Evolutionary conservation across 2,113 vertebrate species (phyloP).

Genomic region (Morphnarchus princeps): DNA sequence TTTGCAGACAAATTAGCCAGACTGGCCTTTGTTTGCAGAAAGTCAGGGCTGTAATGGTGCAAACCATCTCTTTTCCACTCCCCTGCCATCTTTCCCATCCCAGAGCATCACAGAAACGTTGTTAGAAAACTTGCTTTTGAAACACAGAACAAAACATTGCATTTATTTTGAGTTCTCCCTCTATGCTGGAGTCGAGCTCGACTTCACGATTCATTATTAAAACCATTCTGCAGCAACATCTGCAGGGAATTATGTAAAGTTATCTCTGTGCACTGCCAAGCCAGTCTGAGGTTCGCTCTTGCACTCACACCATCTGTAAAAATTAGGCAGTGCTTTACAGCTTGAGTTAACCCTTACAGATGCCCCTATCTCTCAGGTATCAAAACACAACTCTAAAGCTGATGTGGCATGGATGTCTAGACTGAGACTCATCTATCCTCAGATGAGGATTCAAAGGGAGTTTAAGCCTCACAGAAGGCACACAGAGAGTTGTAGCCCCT

Average conservation of each 20-base stretch:
- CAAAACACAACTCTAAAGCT: not conserved
- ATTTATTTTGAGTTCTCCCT: conserved; percentile 32
- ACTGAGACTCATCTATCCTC: not conserved
- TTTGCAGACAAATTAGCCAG: not conserved
- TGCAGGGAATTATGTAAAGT: conserved; percentile 56
- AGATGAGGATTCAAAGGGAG: not conserved
- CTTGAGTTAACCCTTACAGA: conserved; percentile 46
- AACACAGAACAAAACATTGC: conserved; percentile 14
- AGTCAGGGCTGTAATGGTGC: not conserved
- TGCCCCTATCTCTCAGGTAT: not conserved
- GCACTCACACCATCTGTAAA: conserved; percentile 58
- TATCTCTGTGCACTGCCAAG: conserved; percentile 53
- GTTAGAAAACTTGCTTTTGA: conserved; percentile 19
- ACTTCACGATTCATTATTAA: conserved; percentile 50
- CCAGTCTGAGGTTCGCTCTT: conserved; percentile 32
- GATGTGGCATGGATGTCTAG: not conserved
- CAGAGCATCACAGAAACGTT: not conserved
- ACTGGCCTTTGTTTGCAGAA: not conserved
- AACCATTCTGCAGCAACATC: conserved; percentile 51
- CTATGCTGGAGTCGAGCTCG: not conserved
- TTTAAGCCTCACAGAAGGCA: not conserved
- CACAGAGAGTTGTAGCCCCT: not conserved
- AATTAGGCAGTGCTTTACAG: conserved; percentile 17
- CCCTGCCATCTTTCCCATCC: not conserved
- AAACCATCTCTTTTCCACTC: not conserved